Percentiles rank a stretch among this genome's conserved stretches.
These are phyloP conservation scores for Leuciscus waleckii DNA, from an alignment of 2,797 vertebrate species.

Conservation along the genomic window DNA sequence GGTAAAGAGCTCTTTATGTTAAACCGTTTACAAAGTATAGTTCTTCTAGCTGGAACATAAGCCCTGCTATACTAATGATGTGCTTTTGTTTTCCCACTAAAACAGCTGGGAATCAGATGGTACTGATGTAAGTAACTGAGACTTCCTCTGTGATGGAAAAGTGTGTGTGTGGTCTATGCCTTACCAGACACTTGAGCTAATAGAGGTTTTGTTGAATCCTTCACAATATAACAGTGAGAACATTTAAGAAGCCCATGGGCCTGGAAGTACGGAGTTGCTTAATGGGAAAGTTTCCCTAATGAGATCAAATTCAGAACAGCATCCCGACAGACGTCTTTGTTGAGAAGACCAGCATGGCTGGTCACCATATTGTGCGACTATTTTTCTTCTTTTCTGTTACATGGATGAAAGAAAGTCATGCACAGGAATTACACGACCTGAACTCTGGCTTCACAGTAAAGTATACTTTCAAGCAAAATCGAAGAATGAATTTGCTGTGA, in stretches of 20 bases:
- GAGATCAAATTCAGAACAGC: slow-evolving; percentile 35
- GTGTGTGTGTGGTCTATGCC: slow-evolving; percentile 59
- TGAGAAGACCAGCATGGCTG: not conserved
- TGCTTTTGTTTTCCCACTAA: not conserved
- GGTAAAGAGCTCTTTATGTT: not conserved
- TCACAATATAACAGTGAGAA: slow-evolving; percentile 28
- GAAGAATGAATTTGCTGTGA: not conserved
- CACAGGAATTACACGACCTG: not conserved
- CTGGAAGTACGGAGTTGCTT: not conserved
- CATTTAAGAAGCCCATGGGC: not conserved
- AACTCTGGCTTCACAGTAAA: not conserved
- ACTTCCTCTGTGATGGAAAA: slow-evolving; percentile 56
- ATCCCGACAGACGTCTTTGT: slow-evolving; percentile 37
- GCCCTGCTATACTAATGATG: not conserved
- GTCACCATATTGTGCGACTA: not conserved
- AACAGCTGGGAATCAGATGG: slow-evolving; percentile 47
- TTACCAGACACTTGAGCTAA: slow-evolving; percentile 14
- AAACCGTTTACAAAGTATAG: not conserved
- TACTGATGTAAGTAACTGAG: slow-evolving; percentile 38
- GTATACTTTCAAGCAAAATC: not conserved
- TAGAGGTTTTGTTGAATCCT: not conserved
- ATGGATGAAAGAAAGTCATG: not conserved
- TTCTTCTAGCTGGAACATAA: slow-evolving; percentile 1
- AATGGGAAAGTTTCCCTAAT: slow-evolving; percentile 25
- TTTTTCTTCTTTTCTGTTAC: not conserved